A percentile compares a stretch with the other conserved stretches of the same genome.
phyloP scores from a whole-genome alignment of 2,888 invertebrate genomes.

The Eupithecia pulchellata region DNA sequence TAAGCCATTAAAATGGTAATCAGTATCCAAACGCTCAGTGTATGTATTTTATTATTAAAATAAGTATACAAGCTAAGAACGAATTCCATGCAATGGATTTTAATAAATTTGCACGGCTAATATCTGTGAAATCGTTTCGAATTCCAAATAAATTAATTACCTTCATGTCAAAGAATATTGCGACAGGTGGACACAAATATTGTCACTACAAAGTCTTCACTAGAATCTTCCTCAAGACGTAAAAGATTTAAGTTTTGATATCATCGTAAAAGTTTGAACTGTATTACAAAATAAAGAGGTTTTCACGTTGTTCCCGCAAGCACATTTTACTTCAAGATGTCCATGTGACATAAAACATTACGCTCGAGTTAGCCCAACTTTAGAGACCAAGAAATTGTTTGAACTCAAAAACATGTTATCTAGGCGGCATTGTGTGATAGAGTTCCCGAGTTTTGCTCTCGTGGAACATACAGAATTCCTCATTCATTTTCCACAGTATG shows the following conservation, averaged over 20 bases:
- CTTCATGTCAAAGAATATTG: not conserved
- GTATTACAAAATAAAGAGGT: conserved; percentile 13
- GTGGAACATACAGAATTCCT: conserved; percentile 13
- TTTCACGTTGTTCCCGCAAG: conserved; percentile 8
- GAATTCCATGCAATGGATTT: not conserved
- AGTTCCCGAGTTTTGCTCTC: conserved; percentile 12
- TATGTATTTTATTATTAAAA: not conserved
- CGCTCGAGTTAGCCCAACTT: conserved; percentile 14
- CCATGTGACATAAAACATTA: conserved; percentile 13
- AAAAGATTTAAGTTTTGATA: conserved; percentile 11
- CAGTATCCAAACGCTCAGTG: not conserved
- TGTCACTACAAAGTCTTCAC: not conserved
- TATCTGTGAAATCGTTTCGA: not conserved
- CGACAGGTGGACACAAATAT: not conserved
- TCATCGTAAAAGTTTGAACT: conserved; percentile 7
- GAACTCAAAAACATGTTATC: conserved; percentile 14
- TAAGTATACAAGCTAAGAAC: not conserved
- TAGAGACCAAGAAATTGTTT: conserved; percentile 13
- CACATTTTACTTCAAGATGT: conserved; percentile 11
- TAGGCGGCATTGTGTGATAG: conserved; percentile 8
- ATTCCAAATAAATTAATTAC: not conserved
- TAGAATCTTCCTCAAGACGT: not conserved
- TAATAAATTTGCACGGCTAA: not conserved
- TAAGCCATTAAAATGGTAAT: conserved; percentile 1
- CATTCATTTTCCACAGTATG: conserved; percentile 10